A percentile compares a stretch with the other conserved stretches of the same genome.
Evolutionary conservation across 1,140 invertebrate species (phyloP).

Genomic region (Chrysomallon squamiferum): DNA sequence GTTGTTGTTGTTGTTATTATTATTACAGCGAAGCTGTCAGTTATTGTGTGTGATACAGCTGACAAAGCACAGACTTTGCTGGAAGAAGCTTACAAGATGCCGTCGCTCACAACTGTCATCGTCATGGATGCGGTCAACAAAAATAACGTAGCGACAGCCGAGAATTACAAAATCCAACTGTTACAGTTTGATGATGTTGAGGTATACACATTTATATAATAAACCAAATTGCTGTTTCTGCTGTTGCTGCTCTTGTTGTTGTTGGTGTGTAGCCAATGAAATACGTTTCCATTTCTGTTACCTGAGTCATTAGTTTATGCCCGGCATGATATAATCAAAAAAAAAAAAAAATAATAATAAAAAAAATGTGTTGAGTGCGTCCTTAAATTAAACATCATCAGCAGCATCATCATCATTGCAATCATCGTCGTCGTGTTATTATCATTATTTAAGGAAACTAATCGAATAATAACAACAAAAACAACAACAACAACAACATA

Average conservation of each 20-base stretch:
- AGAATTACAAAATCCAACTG: neutral
- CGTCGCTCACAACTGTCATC: neutral
- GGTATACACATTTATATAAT: neutral
- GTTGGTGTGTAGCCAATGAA: neutral
- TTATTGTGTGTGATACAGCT: constrained; percentile 89
- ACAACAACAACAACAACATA: no score
- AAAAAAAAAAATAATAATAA: neutral
- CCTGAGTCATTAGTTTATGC: neutral
- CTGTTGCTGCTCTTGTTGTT: neutral
- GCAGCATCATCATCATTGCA: no score
- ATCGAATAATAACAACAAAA: no score
- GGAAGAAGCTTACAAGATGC: constrained; percentile 63
- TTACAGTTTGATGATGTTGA: neutral
- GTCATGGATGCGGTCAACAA: neutral
- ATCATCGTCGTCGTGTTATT: no score
- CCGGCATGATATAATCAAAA: neutral
- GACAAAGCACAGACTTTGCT: constrained; percentile 77
- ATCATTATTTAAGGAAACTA: no score
- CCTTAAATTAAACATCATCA: no score
- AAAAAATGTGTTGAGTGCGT: neutral
- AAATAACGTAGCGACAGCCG: neutral
- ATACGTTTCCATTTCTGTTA: neutral
- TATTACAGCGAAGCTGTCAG: constrained; percentile 43
- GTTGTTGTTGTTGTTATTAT: no score
- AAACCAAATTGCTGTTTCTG: neutral